Conservation (phyloP, 2,888 invertebrate species). For the Pteria penguin region DNA sequence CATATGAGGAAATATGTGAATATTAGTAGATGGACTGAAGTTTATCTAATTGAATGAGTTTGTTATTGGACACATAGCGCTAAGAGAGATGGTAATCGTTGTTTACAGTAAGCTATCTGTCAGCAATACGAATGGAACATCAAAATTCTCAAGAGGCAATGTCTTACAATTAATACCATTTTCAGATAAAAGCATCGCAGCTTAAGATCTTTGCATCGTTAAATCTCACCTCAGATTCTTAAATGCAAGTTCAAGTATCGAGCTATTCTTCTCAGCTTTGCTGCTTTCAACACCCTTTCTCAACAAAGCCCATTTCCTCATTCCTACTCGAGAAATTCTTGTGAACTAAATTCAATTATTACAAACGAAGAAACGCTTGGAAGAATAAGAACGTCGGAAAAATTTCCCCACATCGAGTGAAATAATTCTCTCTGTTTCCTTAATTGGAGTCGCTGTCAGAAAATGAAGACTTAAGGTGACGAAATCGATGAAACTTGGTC, state of each 20-base stretch:
- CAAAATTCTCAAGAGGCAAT: too few relatives aligned
- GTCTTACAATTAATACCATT: too few relatives aligned
- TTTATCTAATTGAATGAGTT: too few relatives aligned
- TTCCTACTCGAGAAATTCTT: constrained; percentile 21
- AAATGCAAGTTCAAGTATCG: too few relatives aligned
- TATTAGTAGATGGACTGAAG: too few relatives aligned
- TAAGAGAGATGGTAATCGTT: too few relatives aligned
- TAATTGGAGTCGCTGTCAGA: constrained; percentile 42
- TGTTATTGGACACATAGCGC: too few relatives aligned
- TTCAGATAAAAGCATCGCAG: neutral
- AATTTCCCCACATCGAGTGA: constrained; percentile 22
- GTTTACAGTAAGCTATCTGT: too few relatives aligned
- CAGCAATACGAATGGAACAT: too few relatives aligned
- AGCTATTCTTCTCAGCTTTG: neutral
- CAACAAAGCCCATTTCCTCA: constrained; percentile 26
- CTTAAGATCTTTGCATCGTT: neutral
- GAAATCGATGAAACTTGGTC: constrained; percentile 33
- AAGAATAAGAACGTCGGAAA: constrained; percentile 22
- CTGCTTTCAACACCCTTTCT: constrained; percentile 12
- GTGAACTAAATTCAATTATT: constrained; percentile 34
- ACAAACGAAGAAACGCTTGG: constrained; percentile 21
- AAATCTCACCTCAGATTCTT: neutral
- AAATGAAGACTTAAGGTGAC: constrained; percentile 33
- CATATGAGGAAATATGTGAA: too few relatives aligned
- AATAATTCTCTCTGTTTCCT: constrained; percentile 3